These are phyloP conservation scores for Speoplatyrhinus poulsoni DNA, from an alignment of 2,113 vertebrate genomes.

Conservation along the genomic window DNA sequence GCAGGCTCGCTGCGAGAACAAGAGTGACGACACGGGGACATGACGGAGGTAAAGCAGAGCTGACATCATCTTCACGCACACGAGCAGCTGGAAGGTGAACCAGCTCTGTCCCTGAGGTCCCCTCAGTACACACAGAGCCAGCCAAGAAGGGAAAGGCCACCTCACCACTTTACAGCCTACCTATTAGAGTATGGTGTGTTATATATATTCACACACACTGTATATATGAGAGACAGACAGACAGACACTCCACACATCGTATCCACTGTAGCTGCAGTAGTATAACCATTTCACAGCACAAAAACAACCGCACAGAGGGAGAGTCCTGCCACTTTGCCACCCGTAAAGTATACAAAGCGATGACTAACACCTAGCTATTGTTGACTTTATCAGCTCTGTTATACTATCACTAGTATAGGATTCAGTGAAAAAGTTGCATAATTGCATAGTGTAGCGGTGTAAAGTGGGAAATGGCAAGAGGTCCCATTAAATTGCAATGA, in stretches of 20 bases:
- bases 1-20: slow-evolving; percentile 11
- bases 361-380: not conserved
- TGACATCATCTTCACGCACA: slow-evolving; percentile 30
- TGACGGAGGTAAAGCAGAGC: slow-evolving; percentile 50
- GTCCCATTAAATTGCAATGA: not conserved
- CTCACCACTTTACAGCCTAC: too few relatives aligned
- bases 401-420: slow-evolving; percentile 11
- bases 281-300: not conserved
- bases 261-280: too few relatives aligned
- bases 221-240: too few relatives aligned
- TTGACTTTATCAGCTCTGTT: slow-evolving; percentile 12
- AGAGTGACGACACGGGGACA: slow-evolving; percentile 10
- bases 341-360: slow-evolving; percentile 7
- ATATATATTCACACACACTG: too few relatives aligned
- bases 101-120: slow-evolving; percentile 12
- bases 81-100: slow-evolving; percentile 35
- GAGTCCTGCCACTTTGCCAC: not conserved
- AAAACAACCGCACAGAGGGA: not conserved
- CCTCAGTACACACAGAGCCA: too few relatives aligned
- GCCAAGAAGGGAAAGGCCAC: too few relatives aligned
- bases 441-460: not conserved
- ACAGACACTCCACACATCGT: too few relatives aligned
- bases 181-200: too few relatives aligned
- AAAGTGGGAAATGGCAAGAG: not conserved
- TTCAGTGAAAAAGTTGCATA: not conserved